These are phyloP conservation scores for Zonitis immaculata DNA, from an alignment of 2,888 invertebrate genomes.

Conservation along the genomic window DNA sequence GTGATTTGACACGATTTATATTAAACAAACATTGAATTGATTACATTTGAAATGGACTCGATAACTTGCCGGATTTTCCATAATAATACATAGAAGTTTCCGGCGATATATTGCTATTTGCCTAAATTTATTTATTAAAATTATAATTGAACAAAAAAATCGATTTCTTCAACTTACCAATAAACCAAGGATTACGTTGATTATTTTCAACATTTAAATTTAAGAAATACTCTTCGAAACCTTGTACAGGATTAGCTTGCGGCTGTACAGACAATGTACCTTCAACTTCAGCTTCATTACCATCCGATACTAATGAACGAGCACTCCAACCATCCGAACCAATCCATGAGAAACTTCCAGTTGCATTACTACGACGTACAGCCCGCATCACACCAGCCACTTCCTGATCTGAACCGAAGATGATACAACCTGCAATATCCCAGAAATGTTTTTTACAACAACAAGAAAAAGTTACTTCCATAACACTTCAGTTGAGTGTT, in stretches of 20 bases:
- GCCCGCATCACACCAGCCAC: constrained; percentile 95
- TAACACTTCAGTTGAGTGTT: too few relatives aligned
- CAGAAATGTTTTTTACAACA: too few relatives aligned
- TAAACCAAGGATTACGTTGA: constrained; percentile 92
- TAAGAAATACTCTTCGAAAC: constrained; percentile 85
- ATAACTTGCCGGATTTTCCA: too few relatives aligned
- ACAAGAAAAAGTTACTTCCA: too few relatives aligned
- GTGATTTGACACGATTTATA: too few relatives aligned
- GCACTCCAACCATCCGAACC: constrained; percentile 97
- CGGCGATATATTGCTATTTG: too few relatives aligned
- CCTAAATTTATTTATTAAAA: too few relatives aligned
- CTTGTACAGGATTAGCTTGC: constrained; percentile 81
- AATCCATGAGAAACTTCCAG: constrained; percentile 90
- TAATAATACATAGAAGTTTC: too few relatives aligned
- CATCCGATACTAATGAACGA: constrained; percentile 76
- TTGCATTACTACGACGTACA: constrained; percentile 79
- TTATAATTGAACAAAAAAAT: too few relatives aligned
- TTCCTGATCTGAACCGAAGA: constrained; percentile 95
- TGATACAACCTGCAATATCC: constrained; percentile 84
- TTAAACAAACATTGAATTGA: too few relatives aligned
- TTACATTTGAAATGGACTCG: too few relatives aligned
- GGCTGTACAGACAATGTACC: constrained; percentile 96
- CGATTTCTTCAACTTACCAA: constrained; percentile 68
- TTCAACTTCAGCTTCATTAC: constrained; percentile 84
- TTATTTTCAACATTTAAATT: constrained; percentile 80